A percentile compares a stretch with the other conserved stretches of the same genome.
Evolutionary conservation across 2,113 vertebrate genomes (phyloP).

Genomic region (Anhinga anhinga): DNA sequence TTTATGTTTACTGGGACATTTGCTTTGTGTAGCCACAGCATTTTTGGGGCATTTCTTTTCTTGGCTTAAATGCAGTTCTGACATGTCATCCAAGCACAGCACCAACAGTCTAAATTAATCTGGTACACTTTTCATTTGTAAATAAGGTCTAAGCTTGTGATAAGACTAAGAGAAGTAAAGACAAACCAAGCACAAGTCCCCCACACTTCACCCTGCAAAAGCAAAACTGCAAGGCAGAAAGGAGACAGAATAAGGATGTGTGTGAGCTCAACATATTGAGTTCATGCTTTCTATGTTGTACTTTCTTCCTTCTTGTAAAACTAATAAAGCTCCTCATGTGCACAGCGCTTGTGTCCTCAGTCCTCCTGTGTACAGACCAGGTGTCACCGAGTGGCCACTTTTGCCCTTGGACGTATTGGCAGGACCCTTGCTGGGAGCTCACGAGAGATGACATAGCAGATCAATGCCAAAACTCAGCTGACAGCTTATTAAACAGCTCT

Average conservation of each 20-base stretch:
- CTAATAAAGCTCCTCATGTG: not conserved
- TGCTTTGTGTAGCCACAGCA: not conserved
- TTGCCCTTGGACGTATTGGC: not conserved
- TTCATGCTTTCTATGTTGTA: not conserved
- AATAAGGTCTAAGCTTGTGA: not conserved
- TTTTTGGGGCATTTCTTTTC: not conserved
- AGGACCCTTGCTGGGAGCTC: not conserved
- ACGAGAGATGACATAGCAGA: not conserved
- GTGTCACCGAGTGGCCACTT: not conserved
- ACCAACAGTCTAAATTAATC: not conserved
- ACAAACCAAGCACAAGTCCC: not conserved
- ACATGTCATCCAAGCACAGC: not conserved
- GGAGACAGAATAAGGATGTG: not conserved
- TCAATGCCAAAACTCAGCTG: not conserved
- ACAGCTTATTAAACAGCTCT: not conserved
- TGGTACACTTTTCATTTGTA: not conserved
- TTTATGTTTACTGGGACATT: not conserved
- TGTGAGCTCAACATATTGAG: fast-evolving
- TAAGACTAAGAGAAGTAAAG: not conserved
- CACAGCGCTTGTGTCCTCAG: not conserved
- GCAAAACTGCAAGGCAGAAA: not conserved
- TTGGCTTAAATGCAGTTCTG: not conserved
- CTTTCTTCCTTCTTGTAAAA: not conserved
- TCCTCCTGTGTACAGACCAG: not conserved
- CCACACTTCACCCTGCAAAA: not conserved